Evolutionary conservation across 1,140 invertebrate species (phyloP), one percentile per base, ranked within the genome.

Genomic region (Drosophila virilis): DNA sequence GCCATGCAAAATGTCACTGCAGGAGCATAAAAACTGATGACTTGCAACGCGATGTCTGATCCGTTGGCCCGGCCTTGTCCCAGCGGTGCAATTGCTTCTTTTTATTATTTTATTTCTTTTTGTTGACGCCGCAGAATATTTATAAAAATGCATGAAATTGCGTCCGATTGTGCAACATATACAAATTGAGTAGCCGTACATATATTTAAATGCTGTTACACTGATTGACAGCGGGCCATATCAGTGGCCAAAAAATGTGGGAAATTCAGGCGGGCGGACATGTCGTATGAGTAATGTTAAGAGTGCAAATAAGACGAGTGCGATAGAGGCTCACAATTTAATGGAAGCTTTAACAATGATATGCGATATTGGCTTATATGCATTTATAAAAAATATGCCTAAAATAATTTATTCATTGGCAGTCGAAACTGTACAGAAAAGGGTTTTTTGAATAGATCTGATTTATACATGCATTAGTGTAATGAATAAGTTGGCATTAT

Each of bases 271-370:
- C 15, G 64, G 58, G 28, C 54, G 32, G 37, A 38, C 79, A 54
- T 75, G 77, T 67, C 84, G 83, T 83, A 88, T 88, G 83, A 89
- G 83, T 89, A 89, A 88, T 88, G 83, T 80, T 74, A 83, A 73
- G 75, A 76, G 65, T 78, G 40, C 62, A 69, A 79, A 79, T 65
- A 72, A 65, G 70, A 71, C 65, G 33, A 22, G 46, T 7, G 17
- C 32, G 37, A 40, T 32, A 3, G 45, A 22, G 57, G 22, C 10
- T 10, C 45, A 59, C 43, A 52, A 43, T 55, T 15, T 22, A 54
- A 52, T 54, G n/a, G 1, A 40, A 22, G 15, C 38, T 17, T 28
- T 33, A 28, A 45, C 48, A 50, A 52, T 52, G 12, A 3, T 46
- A 12, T 46, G n/a, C 1, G 35, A 32, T 33, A 28, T 28, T 28